Base-by-base conservation (phyloP, 2,797 vertebrate genomes). In the Cygnus olor region DNA sequence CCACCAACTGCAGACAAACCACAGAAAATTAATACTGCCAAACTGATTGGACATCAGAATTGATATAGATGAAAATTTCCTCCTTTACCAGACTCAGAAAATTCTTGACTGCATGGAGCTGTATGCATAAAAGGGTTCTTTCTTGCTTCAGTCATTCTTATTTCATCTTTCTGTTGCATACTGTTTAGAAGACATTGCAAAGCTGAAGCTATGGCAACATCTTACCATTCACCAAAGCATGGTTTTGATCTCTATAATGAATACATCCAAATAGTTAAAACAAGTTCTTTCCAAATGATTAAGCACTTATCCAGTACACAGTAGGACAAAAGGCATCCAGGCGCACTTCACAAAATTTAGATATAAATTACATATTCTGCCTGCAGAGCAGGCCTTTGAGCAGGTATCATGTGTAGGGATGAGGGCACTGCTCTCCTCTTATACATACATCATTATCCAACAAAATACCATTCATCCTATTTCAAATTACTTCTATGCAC, bases 381-480 rank as follows among this genome's bases (percentile, higher is more conserved):
- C 49, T 61, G n/a, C 36, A 36, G 36, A 36, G 36, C 36, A 36
- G 36, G 36, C 58, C 72, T 83, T 63, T 70, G 65, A 88, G 86
- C 6, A 82, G 78, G 22, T 60, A 91, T 6, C 56, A 45, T 15
- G 57, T 54, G 10, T n/a, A 76, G 40, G 76, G 57, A 85, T 76
- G 42, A 93, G 45, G 28, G 38, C 28, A 63, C 27, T 69, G 64
- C 34, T 91, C 73, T 80, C 78, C 45, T 81, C 51, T 87, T 85
- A 25, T 14, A 77, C 38, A 38, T 60, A 32, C n/a, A 72, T 69
- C 49, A 64, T 80, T 80, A 95, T 36, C 53, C 57, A 90, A 49
- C 10, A 86, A 93, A 91, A 93, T 76, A 63, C 32, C 15, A 68
- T 54, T 95, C 24, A 83, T 72, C 49, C 61, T 92, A 79, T 76